Evolutionary conservation across 2,888 invertebrate genomes (phyloP), one percentile per base, ranked within the genome.

Genomic region (Calameuta pallipes): DNA sequence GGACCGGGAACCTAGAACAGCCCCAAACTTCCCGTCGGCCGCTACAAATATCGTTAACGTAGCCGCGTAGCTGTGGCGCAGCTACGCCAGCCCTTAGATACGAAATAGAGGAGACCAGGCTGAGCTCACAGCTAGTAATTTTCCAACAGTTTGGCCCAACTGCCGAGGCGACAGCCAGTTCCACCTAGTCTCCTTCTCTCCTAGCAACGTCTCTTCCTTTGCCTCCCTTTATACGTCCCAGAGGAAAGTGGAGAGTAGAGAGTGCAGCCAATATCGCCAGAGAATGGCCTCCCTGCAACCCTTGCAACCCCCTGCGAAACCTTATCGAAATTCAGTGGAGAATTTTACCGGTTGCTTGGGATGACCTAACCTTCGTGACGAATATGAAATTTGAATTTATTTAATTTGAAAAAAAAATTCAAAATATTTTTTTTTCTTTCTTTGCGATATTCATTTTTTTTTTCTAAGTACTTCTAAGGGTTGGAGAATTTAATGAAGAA

Each of bases 1-100:
- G 76, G 70, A 70, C 80, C 82, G 69, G 70, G 75, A 68, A 56
- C 76, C 81, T 79, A 76, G 74, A 80, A 80, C 80, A 81, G 79
- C 80, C 82, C 81, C 81, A 83, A 87, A 90, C 87, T 88, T 88
- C 83, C 81, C 79, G 84, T 83, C 83, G 83, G 83, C 81, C 80
- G 87, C 87, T 87, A 86, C 90, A 91, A 91, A 90, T 90, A 90
- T 90, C 89, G 88, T 90, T 90, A 90, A 87, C 87, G 89, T 87
- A 69, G 31, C 71, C 6, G 33, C 1, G 33, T 6, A 15, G 71
- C 34, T 83, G 78, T 80, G 82, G 80, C 74, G 76, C 30, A 9
- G 33, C 71, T 79, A 78, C 77, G 76, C 71, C 79, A 79, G 79
- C 77, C 56, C 56, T 56, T 15, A 9, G 56, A 23, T 56, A 76